Evolutionary conservation across 2,888 invertebrate genomes (phyloP).

Genomic region (Fabriciana adippe): DNA sequence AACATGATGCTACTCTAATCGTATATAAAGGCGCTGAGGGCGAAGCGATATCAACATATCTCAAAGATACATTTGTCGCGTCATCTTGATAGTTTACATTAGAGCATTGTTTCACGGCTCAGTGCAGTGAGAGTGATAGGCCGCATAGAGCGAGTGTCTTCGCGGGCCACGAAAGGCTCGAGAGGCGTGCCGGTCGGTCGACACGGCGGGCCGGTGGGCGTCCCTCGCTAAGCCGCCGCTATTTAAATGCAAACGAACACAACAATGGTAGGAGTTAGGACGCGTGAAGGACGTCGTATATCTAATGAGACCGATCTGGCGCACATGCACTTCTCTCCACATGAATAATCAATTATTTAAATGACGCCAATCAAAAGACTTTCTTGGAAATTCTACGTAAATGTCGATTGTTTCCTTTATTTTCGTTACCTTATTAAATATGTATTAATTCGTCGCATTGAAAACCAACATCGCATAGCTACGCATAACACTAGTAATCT

Average conservation of each 20-base stretch:
- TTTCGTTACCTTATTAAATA: constrained; percentile 43
- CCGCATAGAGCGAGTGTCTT: constrained; percentile 33
- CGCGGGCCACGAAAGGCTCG: constrained; percentile 51
- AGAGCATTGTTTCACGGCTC: constrained; percentile 29
- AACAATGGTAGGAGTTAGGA: constrained; percentile 81
- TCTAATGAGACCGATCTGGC: constrained; percentile 74
- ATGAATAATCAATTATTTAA: constrained; percentile 82
- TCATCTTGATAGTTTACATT: constrained; percentile 30
- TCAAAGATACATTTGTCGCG: constrained; percentile 13
- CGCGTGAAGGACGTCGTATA: constrained; percentile 81
- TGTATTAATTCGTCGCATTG: constrained; percentile 46
- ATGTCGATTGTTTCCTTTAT: constrained; percentile 54
- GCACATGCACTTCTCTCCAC: constrained; percentile 74
- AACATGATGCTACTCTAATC: constrained; percentile 10
- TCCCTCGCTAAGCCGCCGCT: constrained; percentile 63
- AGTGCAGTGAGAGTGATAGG: constrained; percentile 33
- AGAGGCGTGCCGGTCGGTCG: constrained; percentile 59
- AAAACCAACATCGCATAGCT: constrained; percentile 64
- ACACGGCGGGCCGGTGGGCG: constrained; percentile 63
- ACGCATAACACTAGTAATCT: constrained; percentile 69
- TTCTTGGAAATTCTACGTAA: constrained; percentile 60
- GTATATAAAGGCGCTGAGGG: constrained; percentile 11
- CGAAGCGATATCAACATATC: constrained; percentile 19
- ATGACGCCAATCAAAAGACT: constrained; percentile 72
- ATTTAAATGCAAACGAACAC: constrained; percentile 78